Conservation (phyloP, 64 coral and sea anemone species). For the Pachyseris speciosa region DNA sequence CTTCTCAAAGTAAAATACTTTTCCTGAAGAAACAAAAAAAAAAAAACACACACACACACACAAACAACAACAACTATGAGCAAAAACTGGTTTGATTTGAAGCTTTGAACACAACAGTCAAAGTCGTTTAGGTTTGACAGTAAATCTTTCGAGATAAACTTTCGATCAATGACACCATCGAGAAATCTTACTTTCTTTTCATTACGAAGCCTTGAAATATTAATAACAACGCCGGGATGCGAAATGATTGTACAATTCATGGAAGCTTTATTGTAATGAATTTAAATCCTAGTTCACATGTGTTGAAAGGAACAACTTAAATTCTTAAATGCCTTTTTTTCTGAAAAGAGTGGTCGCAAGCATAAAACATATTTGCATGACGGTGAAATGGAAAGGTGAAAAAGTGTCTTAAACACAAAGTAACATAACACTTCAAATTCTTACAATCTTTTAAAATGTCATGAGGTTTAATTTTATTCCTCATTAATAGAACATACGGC, state of each 20-base stretch:
- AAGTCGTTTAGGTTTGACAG: too few relatives aligned
- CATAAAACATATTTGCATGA: too few relatives aligned
- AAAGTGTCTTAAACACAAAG: not conserved
- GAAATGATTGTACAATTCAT: not conserved
- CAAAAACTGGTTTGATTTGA: not conserved
- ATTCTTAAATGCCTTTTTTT: too few relatives aligned
- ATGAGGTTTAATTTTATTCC: too few relatives aligned
- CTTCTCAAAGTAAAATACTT: not conserved
- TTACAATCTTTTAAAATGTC: too few relatives aligned
- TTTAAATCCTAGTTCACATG: not conserved
- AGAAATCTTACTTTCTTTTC: not conserved
- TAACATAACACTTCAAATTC: too few relatives aligned
- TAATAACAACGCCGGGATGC: not conserved
- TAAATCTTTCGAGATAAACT: not conserved
- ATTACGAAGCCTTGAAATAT: not conserved
- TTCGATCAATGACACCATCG: not conserved
- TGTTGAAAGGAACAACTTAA: not conserved
- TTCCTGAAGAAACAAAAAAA: too few relatives aligned
- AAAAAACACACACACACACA: too few relatives aligned
- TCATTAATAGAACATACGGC: not conserved
- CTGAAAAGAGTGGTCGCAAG: not conserved
- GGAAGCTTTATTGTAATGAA: not conserved
- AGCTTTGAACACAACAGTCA: not conserved
- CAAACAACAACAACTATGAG: not conserved
- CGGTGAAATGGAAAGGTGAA: too few relatives aligned